Conservation (phyloP, 92 coral and sea anemone species). For the Porites evermanni region DNA sequence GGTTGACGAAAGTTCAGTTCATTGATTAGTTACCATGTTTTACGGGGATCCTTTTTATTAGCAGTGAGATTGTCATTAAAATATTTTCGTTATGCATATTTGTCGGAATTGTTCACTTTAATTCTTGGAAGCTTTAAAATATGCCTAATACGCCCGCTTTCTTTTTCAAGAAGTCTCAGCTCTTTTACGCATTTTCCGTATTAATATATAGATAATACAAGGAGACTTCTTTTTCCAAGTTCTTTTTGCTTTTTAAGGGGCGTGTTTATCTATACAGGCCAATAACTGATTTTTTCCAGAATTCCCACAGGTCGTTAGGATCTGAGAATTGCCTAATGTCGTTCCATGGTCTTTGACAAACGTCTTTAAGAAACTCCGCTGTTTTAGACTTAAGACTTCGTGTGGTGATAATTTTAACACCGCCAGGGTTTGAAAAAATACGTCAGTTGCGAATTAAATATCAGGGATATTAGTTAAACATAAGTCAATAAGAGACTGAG, state of each 20-base stretch:
- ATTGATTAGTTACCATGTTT: background rate
- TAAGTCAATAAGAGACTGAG: background rate
- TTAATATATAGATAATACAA: slow-evolving; percentile 25
- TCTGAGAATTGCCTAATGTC: background rate
- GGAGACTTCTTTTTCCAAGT: slow-evolving; percentile 32
- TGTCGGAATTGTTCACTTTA: background rate
- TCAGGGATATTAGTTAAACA: too few relatives aligned
- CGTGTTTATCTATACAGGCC: slow-evolving; percentile 26
- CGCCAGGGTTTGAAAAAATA: background rate
- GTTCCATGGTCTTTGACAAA: slow-evolving; percentile 17
- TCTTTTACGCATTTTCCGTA: background rate
- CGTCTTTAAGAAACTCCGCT: slow-evolving; percentile 12
- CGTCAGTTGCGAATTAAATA: too few relatives aligned
- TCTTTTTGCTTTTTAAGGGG: slow-evolving; percentile 21
- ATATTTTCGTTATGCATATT: background rate
- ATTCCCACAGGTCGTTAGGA: slow-evolving; percentile 52
- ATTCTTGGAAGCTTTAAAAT: background rate
- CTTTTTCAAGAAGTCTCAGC: slow-evolving; percentile 19
- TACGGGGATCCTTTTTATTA: slow-evolving; percentile 13
- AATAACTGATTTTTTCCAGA: slow-evolving; percentile 30
- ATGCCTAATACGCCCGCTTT: background rate
- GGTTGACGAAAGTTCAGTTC: background rate
- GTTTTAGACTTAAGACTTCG: slow-evolving; percentile 2
- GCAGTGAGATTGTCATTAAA: background rate
- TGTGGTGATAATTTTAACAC: background rate